These are phyloP conservation scores for Rotaria magnacalcarata DNA, from an alignment of 2,888 invertebrate genomes.

Conservation along the genomic window DNA sequence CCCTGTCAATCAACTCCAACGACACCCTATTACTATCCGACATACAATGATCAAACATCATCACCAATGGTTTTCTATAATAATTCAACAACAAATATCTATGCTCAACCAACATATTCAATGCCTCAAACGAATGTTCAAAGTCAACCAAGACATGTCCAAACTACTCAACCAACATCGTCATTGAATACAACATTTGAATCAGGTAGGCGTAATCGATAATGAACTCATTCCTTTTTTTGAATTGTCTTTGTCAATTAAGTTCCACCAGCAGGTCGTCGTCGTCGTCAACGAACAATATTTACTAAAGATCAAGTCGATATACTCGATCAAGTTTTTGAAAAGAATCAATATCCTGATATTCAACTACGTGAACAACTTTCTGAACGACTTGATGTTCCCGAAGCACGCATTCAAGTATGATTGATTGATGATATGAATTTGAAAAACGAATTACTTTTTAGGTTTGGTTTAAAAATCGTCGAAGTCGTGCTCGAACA, in stretches of 20 bases:
- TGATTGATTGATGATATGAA: no score
- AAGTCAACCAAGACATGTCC: neutral
- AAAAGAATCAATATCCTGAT: slow-evolving; percentile 44
- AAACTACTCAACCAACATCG: neutral
- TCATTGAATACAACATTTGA: neutral
- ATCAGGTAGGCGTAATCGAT: neutral
- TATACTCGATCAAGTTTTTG: slow-evolving; percentile 37
- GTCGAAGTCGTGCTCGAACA: neutral
- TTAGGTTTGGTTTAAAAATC: neutral
- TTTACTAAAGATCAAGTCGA: slow-evolving; percentile 38
- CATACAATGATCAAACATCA: neutral
- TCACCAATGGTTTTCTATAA: slow-evolving; percentile 1
- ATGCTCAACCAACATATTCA: neutral
- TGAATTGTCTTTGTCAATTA: no score
- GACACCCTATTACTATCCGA: neutral
- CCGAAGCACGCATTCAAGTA: slow-evolving; percentile 41
- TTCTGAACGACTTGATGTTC: slow-evolving; percentile 23
- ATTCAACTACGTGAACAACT: slow-evolving; percentile 38
- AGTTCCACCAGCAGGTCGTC: slow-evolving; percentile 38
- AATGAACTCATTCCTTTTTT: no score
- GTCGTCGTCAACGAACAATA: slow-evolving; percentile 41
- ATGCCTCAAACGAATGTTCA: neutral
- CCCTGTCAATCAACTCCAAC: neutral
- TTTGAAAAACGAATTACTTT: neutral
- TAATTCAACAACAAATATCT: neutral